phyloP scores from a whole-genome alignment of 2,797 vertebrate genomes.

The Scolopax bukidnonensis region DNA sequence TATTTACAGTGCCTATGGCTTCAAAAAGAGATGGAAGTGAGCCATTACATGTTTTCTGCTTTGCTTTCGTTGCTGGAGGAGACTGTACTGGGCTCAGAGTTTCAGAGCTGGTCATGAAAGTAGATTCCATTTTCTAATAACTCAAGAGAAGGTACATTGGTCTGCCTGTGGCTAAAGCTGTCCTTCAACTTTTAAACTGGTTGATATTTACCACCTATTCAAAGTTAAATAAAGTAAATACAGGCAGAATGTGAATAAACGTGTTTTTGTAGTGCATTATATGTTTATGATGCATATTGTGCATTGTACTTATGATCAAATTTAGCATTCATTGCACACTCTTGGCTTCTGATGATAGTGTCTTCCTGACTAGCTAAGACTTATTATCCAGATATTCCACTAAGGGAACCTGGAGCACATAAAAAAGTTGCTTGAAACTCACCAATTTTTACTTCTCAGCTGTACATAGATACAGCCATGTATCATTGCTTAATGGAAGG shows the following conservation, averaged over 20 bases:
- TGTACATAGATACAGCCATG: neutral
- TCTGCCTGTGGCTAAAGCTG: neutral
- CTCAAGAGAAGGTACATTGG: neutral
- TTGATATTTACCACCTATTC: neutral
- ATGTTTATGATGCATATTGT: neutral
- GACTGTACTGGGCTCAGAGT: neutral
- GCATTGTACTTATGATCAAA: neutral
- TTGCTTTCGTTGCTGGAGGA: neutral
- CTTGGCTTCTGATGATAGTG: neutral
- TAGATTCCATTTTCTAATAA: neutral
- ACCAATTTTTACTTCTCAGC: neutral
- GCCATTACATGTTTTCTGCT: neutral
- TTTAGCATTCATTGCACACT: neutral
- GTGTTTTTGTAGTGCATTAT: neutral
- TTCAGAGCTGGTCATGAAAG: neutral
- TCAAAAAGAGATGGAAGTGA: neutral
- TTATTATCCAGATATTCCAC: neutral
- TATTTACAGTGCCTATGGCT: neutral
- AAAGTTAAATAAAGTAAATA: neutral
- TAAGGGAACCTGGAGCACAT: neutral
- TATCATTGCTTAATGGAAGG: neutral
- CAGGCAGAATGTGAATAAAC: neutral
- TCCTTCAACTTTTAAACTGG: neutral
- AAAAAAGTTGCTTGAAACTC: neutral
- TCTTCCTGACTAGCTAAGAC: neutral